Base-by-base conservation (phyloP, 2,888 invertebrate genomes). In the Chesias legatella region DNA sequence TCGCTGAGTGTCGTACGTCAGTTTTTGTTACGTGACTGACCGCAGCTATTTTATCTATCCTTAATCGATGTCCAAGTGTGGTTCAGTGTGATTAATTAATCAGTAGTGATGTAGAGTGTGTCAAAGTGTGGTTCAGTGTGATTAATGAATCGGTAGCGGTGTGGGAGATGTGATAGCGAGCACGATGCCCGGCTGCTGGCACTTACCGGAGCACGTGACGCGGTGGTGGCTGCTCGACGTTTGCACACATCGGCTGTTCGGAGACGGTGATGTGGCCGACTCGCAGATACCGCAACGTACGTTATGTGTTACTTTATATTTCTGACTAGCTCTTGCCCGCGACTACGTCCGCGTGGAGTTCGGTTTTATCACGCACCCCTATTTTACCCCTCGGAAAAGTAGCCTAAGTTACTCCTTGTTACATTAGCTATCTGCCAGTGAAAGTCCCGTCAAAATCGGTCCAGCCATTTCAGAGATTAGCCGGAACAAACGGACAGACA, bases 191-290 rank as follows among this genome's bases (percentile, higher is more conserved):
- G 85, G 85, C 41, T 88, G 86, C 63, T 86, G 86, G 86, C 84
- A 88, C 58, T 68, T 86, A 58, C 84, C 86, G 48, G 83, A 89
- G 55, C 89, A 82, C 69, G 90, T 91, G 79, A 91, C 91, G 61
- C 90, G 91, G 52, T 91, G 91, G 91, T 91, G 91, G 91, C 83
- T 91, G 67, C 77, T 91, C 63, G 91, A 91, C 67, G 81, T 90
- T 67, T 91, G 91, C 89, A 90, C 90, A 61, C 89, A 89, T 46
- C 67, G 86, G 20, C 62, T 84, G 58, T 90, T 81, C 66, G 79
- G 76, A 45, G 88, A 79, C 48, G 71, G 64, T 38, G 79, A 84
- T 53, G 59, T 71, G 54, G 60, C 77, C 33, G 88, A 85, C 39
- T 81, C 86, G 26, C 88, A 84, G 56, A 79, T 86, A 68, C 86